These are phyloP conservation scores for Leiothrix lutea DNA, from an alignment of 2,113 vertebrate species.

Conservation along the genomic window DNA sequence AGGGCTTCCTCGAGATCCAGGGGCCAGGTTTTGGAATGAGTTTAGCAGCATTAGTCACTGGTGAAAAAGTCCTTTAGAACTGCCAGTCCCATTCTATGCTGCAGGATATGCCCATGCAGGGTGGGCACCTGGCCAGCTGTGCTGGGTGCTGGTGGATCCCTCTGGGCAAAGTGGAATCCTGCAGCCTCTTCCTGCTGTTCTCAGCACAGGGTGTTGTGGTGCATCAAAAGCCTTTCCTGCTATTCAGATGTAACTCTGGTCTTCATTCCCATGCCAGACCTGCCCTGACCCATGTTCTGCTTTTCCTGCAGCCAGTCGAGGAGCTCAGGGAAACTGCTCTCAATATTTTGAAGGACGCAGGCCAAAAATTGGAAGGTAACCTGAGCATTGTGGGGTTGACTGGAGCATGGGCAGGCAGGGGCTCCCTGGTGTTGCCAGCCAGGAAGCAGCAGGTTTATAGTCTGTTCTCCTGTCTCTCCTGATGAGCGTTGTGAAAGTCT, in stretches of 20 bases:
- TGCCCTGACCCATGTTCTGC: background rate
- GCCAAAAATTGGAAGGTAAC: slow-evolving; percentile 55
- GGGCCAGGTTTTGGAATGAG: background rate
- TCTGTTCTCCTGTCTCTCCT: rapidly evolving
- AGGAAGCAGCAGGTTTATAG: background rate
- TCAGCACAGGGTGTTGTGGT: rapidly evolving
- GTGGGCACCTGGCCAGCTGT: background rate
- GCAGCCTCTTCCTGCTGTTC: background rate
- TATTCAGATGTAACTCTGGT: background rate
- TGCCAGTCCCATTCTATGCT: background rate
- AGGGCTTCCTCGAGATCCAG: rapidly evolving
- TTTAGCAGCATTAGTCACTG: background rate
- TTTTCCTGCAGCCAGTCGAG: slow-evolving; percentile 62
- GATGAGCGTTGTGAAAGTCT: background rate
- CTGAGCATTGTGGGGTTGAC: rapidly evolving
- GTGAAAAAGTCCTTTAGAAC: background rate
- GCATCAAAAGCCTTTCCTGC: background rate
- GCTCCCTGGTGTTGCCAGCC: background rate
- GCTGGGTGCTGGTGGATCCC: background rate
- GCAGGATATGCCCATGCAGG: background rate
- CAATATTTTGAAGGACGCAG: slow-evolving; percentile 45
- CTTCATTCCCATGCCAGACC: background rate
- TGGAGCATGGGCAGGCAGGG: background rate
- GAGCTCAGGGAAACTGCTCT: slow-evolving; percentile 64
- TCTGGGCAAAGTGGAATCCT: background rate